Evolutionary conservation across 2,797 vertebrate genomes (phyloP).

Genomic region (Poeciliopsis presidionis): DNA sequence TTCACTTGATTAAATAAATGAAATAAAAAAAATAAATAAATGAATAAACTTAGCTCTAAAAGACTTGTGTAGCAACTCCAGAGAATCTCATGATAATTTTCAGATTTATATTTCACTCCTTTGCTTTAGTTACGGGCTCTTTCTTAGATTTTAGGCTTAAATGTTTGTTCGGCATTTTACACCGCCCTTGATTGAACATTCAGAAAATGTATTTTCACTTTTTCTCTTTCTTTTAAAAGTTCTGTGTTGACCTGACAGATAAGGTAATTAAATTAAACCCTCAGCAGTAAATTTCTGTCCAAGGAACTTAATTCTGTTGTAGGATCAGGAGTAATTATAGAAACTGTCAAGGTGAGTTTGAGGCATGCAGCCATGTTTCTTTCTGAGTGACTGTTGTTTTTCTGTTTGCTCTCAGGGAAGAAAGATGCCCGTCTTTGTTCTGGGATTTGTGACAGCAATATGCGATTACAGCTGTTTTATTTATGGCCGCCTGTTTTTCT

Average conservation of each 20-base stretch:
- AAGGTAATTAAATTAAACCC: slow-evolving; percentile 40
- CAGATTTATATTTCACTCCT: not conserved
- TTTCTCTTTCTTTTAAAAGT: not conserved
- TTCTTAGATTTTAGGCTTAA: not conserved
- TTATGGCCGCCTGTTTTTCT: slow-evolving; percentile 52
- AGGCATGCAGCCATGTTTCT: slow-evolving; percentile 43
- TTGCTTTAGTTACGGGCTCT: not conserved
- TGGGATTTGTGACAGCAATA: slow-evolving; percentile 70
- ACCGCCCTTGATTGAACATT: not conserved
- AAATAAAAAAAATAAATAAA: not conserved
- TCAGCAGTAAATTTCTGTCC: slow-evolving; percentile 34
- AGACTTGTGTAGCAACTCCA: not conserved
- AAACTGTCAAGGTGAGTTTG: slow-evolving; percentile 60
- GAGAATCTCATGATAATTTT: not conserved
- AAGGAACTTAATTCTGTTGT: slow-evolving; percentile 29
- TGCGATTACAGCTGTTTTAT: slow-evolving; percentile 65
- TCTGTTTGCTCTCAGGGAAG: slow-evolving; percentile 46
- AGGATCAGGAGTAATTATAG: slow-evolving; percentile 58
- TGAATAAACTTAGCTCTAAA: not conserved
- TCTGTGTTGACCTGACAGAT: slow-evolving; percentile 15
- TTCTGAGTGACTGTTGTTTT: slow-evolving; percentile 42
- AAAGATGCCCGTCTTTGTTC: slow-evolving; percentile 53
- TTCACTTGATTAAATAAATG: no score
- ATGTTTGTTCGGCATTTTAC: not conserved
- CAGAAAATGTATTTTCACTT: not conserved